Conservation (phyloP, 2,113 vertebrate species). For the Dromaius novaehollandiae region DNA sequence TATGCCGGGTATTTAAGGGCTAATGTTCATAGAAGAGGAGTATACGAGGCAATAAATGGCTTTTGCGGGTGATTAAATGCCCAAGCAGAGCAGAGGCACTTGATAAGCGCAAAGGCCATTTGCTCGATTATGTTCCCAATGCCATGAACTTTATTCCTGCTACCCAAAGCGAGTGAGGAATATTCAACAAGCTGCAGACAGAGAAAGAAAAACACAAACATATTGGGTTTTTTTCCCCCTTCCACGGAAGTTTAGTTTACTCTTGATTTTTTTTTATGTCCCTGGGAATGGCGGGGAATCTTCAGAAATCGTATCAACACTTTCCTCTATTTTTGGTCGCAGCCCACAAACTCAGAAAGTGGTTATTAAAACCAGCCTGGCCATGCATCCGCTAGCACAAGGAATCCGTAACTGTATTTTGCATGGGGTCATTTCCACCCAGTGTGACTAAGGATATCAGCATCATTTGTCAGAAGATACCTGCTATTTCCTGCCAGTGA, state of each 20-base stretch:
- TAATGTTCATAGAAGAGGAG: slow-evolving; percentile 68
- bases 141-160: not conserved
- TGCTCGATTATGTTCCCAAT: not conserved
- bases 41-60: slow-evolving; percentile 50
- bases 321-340: not conserved
- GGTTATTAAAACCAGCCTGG: not conserved
- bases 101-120: slow-evolving; percentile 31
- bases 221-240: not conserved
- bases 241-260: not conserved
- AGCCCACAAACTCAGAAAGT: not conserved
- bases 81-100: slow-evolving; percentile 51
- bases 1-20: slow-evolving; percentile 60
- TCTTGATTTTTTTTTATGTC: not conserved
- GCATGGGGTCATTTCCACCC: not conserved
- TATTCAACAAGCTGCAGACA: not conserved
- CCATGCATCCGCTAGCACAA: not conserved
- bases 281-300: not conserved
- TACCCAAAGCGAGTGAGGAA: not conserved
- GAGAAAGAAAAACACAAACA: not conserved
- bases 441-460: not conserved
- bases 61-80: slow-evolving; percentile 58
- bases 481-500: not conserved
- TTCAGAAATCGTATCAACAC: not conserved
- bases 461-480: not conserved
- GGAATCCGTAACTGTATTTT: not conserved